phyloP scores from a whole-genome alignment of 2,888 invertebrate genomes.

The Agonopterix heracliana region DNA sequence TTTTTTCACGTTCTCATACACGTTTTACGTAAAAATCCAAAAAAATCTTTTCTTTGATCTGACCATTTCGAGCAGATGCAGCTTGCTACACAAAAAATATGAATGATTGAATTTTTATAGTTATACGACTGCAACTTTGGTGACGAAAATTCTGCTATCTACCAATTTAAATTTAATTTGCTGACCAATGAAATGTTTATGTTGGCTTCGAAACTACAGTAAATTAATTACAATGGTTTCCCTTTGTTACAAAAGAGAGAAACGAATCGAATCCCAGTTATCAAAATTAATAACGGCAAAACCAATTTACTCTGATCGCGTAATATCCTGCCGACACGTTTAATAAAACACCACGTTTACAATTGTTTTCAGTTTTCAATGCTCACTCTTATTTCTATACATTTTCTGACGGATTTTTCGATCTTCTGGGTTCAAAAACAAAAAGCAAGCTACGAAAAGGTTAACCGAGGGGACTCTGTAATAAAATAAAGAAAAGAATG shows the following conservation, averaged over 20 bases:
- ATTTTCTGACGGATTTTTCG: too few species aligned
- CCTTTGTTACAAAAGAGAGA: conserved; percentile 75
- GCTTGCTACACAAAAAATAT: conserved; percentile 60
- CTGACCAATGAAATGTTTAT: conserved; percentile 43
- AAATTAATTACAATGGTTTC: conserved; percentile 72
- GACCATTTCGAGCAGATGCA: conserved; percentile 59
- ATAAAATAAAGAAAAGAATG: conserved; percentile 42
- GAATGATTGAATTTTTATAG: conserved; percentile 14
- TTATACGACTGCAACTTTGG: not conserved
- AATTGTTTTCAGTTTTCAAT: conserved; percentile 42
- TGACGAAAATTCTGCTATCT: too few species aligned
- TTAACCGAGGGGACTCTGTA: conserved; percentile 34
- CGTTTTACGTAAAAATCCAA: conserved; percentile 62
- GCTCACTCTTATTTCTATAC: too few species aligned
- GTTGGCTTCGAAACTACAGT: conserved; percentile 50
- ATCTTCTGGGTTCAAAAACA: conserved; percentile 22
- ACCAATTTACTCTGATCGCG: conserved; percentile 67
- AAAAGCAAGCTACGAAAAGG: conserved; percentile 32
- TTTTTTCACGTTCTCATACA: conserved; percentile 56
- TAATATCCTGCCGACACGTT: conserved; percentile 63
- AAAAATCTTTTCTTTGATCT: conserved; percentile 60
- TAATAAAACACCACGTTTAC: conserved; percentile 49
- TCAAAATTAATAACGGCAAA: conserved; percentile 73
- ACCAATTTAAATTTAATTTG: conserved; percentile 34
- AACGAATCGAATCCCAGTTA: conserved; percentile 73